phyloP scores from a whole-genome alignment of 2,888 invertebrate genomes.

The Cynaeus angustus region DNA sequence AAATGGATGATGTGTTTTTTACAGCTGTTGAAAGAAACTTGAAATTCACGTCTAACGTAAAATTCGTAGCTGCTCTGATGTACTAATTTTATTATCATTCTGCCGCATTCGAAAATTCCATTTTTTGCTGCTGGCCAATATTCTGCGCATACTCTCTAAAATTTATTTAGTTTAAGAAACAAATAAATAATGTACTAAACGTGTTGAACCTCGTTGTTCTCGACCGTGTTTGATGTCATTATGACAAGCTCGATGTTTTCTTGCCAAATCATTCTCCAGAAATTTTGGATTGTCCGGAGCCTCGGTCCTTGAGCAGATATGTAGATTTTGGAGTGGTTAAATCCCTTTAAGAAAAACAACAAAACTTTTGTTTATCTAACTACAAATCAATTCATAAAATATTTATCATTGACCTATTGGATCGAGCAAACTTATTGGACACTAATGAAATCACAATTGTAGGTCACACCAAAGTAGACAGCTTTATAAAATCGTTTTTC shows the following conservation, averaged over 20 bases:
- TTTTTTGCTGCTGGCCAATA: neutral
- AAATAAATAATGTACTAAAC: too few species aligned
- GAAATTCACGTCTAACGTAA: neutral
- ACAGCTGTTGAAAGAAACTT: neutral
- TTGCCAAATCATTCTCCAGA: constrained; percentile 35
- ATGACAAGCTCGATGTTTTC: constrained; percentile 5
- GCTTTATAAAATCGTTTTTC: too few species aligned
- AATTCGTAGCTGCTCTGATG: neutral
- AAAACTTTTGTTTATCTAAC: too few species aligned
- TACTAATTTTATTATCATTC: neutral
- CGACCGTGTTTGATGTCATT: constrained; percentile 10
- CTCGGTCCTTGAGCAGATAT: constrained; percentile 8
- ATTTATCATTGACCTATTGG: too few species aligned
- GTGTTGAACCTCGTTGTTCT: neutral
- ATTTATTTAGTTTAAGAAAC: too few species aligned
- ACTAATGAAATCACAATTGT: too few species aligned
- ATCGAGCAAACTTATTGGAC: too few species aligned
- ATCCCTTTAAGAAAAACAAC: neutral
- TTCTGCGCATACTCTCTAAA: constrained; percentile 12
- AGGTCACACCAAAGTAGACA: too few species aligned
- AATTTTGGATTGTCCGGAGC: neutral
- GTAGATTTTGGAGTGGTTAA: constrained; percentile 3
- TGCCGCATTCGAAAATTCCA: neutral
- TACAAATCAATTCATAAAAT: too few species aligned
- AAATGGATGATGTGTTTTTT: neutral